A percentile compares a stretch with the other conserved stretches of the same genome.
These are phyloP conservation scores for Barbus barbus DNA, from an alignment of 2,113 vertebrate species.

Conservation along the genomic window DNA sequence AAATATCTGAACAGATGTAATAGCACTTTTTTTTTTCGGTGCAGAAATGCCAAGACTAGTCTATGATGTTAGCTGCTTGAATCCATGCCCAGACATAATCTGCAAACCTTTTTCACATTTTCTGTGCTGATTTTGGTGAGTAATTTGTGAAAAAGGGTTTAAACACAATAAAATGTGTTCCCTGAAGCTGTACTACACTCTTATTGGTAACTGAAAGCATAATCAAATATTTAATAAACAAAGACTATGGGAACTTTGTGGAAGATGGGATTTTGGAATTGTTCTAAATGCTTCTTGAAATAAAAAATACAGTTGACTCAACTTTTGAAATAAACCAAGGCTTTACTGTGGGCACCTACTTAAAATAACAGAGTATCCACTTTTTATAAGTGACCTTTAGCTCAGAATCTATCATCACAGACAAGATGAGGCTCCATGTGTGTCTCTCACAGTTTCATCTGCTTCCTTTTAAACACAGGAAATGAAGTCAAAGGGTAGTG, in stretches of 20 bases:
- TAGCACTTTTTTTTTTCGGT: not conserved
- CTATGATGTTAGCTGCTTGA: not conserved
- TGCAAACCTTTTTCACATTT: not conserved
- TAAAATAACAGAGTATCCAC: not conserved
- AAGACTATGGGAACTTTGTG: not conserved
- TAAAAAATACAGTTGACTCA: not conserved
- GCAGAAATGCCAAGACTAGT: not conserved
- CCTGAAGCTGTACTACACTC: not conserved
- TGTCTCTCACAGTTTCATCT: conserved; percentile 63
- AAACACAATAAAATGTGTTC: not conserved
- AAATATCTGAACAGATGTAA: not conserved
- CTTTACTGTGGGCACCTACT: not conserved
- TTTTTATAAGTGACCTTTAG: conserved; percentile 3
- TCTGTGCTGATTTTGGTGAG: not conserved
- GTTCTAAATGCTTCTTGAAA: not conserved
- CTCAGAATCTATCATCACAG: conserved; percentile 32
- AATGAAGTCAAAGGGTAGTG: conserved; percentile 72
- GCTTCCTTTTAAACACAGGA: conserved; percentile 74
- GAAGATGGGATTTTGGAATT: not conserved
- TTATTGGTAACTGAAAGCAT: not conserved
- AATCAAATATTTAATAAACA: not conserved
- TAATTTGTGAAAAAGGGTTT: not conserved
- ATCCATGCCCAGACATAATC: not conserved
- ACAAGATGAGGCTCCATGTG: conserved; percentile 20
- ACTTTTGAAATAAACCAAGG: not conserved